A percentile compares a stretch with the other conserved stretches of the same genome.
These are phyloP conservation scores for Loxodonta africana DNA, from an alignment of 2,113 vertebrate species.

Conservation along the genomic window DNA sequence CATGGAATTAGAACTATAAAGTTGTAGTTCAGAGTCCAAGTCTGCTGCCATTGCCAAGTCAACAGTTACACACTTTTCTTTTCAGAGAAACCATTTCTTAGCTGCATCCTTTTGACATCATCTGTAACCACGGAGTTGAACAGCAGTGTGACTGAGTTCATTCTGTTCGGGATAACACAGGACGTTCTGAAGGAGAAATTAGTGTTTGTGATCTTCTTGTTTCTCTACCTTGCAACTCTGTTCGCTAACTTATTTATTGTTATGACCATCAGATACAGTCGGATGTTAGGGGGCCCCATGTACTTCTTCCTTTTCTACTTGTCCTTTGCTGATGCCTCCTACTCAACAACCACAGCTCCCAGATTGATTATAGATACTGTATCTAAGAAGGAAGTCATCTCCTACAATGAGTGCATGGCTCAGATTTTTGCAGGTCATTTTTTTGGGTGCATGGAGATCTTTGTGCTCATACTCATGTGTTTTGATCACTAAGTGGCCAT, in stretches of 20 bases:
- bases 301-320: slow-evolving; percentile 54
- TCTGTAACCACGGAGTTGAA: neutral
- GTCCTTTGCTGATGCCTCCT: no score
- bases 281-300: slow-evolving; percentile 11
- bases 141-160: slow-evolving; percentile 32
- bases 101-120: neutral
- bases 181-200: neutral
- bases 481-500: no score
- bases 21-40: neutral
- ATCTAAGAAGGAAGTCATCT: no score
- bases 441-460: no score
- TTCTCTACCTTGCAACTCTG: slow-evolving; percentile 24
- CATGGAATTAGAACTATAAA: neutral
- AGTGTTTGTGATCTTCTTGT: slow-evolving; percentile 25
- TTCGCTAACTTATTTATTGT: slow-evolving; percentile 55
- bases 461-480: no score
- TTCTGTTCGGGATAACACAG: slow-evolving; percentile 54
- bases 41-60: neutral
- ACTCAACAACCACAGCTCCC: no score
- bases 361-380: no score
- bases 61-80: neutral
- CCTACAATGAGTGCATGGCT: no score
- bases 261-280: neutral
- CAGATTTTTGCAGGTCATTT: no score
- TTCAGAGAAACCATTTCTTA: neutral